These are phyloP conservation scores for Siniperca obscura DNA, from an alignment of 2,797 vertebrate genomes.

Conservation along the genomic window DNA sequence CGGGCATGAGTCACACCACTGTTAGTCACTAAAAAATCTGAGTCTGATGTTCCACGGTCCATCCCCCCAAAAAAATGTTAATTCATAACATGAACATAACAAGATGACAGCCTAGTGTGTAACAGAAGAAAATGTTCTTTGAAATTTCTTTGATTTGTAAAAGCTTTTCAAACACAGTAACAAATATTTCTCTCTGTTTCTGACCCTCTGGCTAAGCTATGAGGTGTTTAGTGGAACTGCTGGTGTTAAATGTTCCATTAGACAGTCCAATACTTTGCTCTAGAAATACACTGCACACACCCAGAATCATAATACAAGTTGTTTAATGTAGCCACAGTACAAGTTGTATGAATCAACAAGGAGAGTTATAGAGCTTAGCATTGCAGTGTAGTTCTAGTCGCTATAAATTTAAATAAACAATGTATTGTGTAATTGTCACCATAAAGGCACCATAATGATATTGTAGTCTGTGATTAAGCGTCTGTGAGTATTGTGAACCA, in stretches of 20 bases:
- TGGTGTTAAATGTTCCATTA: slow-evolving; percentile 49
- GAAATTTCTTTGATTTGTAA: slow-evolving; percentile 18
- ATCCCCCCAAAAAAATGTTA: slow-evolving; percentile 34
- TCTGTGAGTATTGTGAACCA: neutral
- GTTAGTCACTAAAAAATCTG: slow-evolving; percentile 63
- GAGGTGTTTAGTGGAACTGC: slow-evolving; percentile 43
- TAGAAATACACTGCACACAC: slow-evolving; percentile 28
- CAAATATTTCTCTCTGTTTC: neutral
- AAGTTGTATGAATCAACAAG: slow-evolving; percentile 13
- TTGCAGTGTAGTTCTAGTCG: slow-evolving; percentile 18
- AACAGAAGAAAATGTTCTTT: slow-evolving; percentile 6
- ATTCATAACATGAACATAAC: slow-evolving; percentile 45
- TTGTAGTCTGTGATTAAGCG: neutral
- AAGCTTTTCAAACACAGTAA: slow-evolving; percentile 22
- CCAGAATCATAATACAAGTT: slow-evolving; percentile 27
- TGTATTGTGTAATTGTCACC: neutral
- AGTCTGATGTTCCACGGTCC: slow-evolving; percentile 66
- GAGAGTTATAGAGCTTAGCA: neutral
- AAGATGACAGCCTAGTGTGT: slow-evolving; percentile 1
- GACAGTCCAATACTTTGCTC: slow-evolving; percentile 2
- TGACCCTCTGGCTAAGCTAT: slow-evolving; percentile 8
- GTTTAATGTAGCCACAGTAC: slow-evolving; percentile 2
- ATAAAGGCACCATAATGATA: neutral
- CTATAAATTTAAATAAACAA: slow-evolving; percentile 15
- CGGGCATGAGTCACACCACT: slow-evolving; percentile 71